Evolutionary conservation across 2,888 invertebrate genomes (phyloP), one percentile per base, ranked within the genome.

Genomic region (Nomada hirtipes): DNA sequence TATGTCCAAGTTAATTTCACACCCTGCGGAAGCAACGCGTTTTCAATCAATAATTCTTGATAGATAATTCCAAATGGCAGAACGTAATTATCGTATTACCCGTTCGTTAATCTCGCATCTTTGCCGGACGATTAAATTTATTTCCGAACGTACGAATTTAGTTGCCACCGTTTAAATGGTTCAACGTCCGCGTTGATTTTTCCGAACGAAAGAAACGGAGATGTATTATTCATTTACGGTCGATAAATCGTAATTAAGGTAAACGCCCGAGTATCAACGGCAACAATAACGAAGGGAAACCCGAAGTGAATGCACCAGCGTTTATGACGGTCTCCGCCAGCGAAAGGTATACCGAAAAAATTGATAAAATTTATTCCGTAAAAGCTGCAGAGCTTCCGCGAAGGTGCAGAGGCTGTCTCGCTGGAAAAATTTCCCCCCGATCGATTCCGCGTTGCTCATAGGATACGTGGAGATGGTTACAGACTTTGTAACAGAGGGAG

Each of bases 401-500:
- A 53, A 52, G 61, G n/a, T 26, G 18, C 53, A 29, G 15, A 26
- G 42, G 52, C 44, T 50, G 65, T 67, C 61, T 72, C 61, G 26
- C 11, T 61, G 79, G 68, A 74, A 74, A 79, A 79, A 68, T 79
- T 68, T 79, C 68, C 26, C 36, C 61, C 29, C 68, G 63, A 79
- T 79, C 68, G 63, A 64, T 59, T 79, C 73, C 26, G 63, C 4
- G 18, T 36, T 20, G 73, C 78, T 78, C 67, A 36, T 59, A 53
- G 65, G 68, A 81, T 69, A 79, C 61, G 73, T 52, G 50, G 44
- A 52, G 26, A 73, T 52, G 73, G 73, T 80, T 79, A 52, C 68
- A 68, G 26, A 64, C 64, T 81, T 81, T 79, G 73, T 59, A 53
- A 74, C 79, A 64, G 64, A 79, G 68, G 79, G n/a, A 59, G 80